A percentile compares a stretch with the other conserved stretches of the same genome.
These are phyloP conservation scores for Volucella inflata DNA, from an alignment of 2,888 invertebrate species.

Conservation along the genomic window DNA sequence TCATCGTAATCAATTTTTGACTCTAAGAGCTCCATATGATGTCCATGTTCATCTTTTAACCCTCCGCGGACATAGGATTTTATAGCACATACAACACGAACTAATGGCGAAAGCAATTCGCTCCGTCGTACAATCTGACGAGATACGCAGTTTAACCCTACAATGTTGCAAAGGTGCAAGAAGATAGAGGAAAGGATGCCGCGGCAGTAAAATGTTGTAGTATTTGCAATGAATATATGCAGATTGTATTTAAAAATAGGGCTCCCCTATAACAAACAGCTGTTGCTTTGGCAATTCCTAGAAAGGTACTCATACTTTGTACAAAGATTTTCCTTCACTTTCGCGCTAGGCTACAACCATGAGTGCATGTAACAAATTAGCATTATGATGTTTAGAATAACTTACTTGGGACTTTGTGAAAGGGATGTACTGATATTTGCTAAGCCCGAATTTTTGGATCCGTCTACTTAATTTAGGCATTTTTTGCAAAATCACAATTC, in stretches of 20 bases:
- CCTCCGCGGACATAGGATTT: conserved; percentile 20
- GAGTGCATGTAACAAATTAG: conserved; percentile 25
- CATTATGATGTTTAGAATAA: conserved; percentile 22
- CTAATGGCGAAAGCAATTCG: conserved; percentile 52
- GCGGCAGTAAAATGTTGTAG: conserved; percentile 3
- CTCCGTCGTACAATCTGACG: background rate
- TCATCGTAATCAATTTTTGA: conserved; percentile 8
- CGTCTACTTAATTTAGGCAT: background rate
- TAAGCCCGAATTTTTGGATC: background rate
- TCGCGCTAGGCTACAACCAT: conserved; percentile 5
- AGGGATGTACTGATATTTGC: background rate
- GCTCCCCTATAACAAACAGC: conserved; percentile 4
- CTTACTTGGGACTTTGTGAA: conserved; percentile 12
- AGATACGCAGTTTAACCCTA: conserved; percentile 19
- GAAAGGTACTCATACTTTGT: conserved; percentile 44
- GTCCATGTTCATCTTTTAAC: conserved; percentile 3
- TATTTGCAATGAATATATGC: background rate
- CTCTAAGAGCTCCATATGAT: conserved; percentile 16
- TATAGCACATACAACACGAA: conserved; percentile 37
- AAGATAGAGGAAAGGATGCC: background rate
- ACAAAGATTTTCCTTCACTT: conserved; percentile 24
- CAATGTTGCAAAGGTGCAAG: conserved; percentile 6
- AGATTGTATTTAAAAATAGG: background rate
- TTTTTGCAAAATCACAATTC: too few relatives aligned
- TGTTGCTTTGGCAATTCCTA: conserved; percentile 49